Conservation (phyloP, 2,797 vertebrate genomes). For the Apodemus agrarius region DNA sequence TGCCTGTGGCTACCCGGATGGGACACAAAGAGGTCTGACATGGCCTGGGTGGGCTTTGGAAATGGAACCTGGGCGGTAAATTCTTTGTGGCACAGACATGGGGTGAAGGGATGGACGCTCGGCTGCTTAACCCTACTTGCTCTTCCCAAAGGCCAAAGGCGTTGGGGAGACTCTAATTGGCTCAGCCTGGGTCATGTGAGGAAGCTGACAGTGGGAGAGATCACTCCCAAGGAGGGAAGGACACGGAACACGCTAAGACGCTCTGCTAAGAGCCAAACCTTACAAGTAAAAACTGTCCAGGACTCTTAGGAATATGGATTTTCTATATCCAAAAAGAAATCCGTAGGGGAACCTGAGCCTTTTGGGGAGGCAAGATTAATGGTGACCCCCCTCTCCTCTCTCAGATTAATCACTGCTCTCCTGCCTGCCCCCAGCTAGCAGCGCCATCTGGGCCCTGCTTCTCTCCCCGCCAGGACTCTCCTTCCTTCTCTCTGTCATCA, state of each 20-base stretch:
- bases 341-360: not conserved
- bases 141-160: not conserved
- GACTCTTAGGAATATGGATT: constrained; percentile 32
- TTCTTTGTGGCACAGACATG: not conserved
- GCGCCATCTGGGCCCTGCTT: constrained; percentile 18
- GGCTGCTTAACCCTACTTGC: not conserved
- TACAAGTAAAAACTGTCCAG: not conserved
- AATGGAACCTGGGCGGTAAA: not conserved
- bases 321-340: not conserved
- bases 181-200: not conserved
- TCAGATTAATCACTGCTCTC: constrained; percentile 16
- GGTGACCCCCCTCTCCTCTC: not conserved
- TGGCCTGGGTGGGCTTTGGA: not conserved
- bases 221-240: not conserved
- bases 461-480: not conserved
- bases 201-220: not conserved
- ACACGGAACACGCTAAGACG: not conserved
- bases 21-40: not conserved
- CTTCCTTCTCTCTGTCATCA: not conserved
- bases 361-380: constrained; percentile 35
- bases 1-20: not conserved
- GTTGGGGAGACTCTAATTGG: not conserved
- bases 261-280: not conserved
- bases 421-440: constrained; percentile 33
- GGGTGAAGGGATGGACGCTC: not conserved